Conservation (phyloP, 1,140 invertebrate species). For the Phymorhynchus buccinoides region DNA sequence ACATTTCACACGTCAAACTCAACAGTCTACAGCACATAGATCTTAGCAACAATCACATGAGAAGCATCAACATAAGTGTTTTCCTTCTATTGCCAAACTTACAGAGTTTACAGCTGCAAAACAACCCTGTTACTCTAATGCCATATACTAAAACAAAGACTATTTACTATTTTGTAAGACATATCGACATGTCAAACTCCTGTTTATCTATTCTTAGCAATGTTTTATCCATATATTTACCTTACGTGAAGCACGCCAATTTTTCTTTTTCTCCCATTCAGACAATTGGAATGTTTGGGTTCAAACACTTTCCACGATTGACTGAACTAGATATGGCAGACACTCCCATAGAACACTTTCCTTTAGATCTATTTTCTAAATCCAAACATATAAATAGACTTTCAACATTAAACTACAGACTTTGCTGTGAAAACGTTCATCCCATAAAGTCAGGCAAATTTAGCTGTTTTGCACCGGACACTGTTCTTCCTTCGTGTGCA, state of each 20-base stretch:
- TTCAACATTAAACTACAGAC: neutral
- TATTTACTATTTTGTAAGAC: neutral
- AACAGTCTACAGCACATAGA: neutral
- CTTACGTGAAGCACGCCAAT: neutral
- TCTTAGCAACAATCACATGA: neutral
- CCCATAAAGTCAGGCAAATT: neutral
- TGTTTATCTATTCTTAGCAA: neutral
- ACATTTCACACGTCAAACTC: conserved; percentile 11
- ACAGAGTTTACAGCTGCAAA: neutral
- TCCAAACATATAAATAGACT: neutral
- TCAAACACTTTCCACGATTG: too few relatives aligned
- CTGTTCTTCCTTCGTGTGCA: neutral
- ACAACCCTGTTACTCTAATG: neutral
- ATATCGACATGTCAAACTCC: neutral
- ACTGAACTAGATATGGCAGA: too few relatives aligned
- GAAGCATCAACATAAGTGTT: neutral
- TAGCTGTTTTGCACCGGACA: neutral
- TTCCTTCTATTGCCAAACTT: conserved; percentile 28
- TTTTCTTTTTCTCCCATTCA: too few relatives aligned
- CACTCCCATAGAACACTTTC: too few relatives aligned
- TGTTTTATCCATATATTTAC: neutral
- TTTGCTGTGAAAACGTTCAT: neutral
- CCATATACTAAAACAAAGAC: conserved; percentile 16
- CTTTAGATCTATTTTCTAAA: neutral
- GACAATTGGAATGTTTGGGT: too few relatives aligned